Conservation (phyloP, 2,797 vertebrate species). For the Gymnoscopelus braueri region DNA sequence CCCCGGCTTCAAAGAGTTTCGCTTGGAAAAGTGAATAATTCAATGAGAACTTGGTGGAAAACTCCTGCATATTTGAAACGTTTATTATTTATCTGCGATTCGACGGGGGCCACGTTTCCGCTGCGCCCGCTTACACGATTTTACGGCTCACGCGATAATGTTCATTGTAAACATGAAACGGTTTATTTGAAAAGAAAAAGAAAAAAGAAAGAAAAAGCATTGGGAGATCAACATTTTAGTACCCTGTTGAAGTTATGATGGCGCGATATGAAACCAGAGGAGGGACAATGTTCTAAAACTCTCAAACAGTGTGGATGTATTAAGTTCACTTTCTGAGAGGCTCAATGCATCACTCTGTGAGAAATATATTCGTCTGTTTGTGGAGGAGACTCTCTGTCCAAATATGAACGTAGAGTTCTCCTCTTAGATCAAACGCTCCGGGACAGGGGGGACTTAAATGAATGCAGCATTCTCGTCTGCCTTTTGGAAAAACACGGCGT, state of each 20-base stretch:
- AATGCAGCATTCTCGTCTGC: slow-evolving; percentile 33
- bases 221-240: slow-evolving; percentile 33
- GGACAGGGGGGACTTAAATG: slow-evolving; percentile 32
- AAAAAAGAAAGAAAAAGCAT: not conserved
- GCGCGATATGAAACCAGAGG: not conserved
- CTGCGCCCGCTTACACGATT: slow-evolving; percentile 25
- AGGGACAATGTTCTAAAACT: slow-evolving; percentile 16
- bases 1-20: slow-evolving; percentile 39
- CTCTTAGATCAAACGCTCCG: slow-evolving; percentile 34
- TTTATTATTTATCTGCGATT: slow-evolving; percentile 40
- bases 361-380: slow-evolving; percentile 24
- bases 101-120: slow-evolving; percentile 20
- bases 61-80: slow-evolving; percentile 35
- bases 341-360: slow-evolving; percentile 22
- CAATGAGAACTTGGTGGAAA: slow-evolving; percentile 47
- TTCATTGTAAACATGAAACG: slow-evolving; percentile 25
- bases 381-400: slow-evolving; percentile 39
- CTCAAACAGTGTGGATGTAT: slow-evolving; percentile 26
- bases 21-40: slow-evolving; percentile 40
- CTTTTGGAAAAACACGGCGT: slow-evolving; percentile 36
- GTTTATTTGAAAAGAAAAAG: slow-evolving; percentile 14
- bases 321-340: slow-evolving; percentile 32
- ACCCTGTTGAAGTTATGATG: not conserved
- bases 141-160: slow-evolving; percentile 33
- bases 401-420: slow-evolving; percentile 44